Evolutionary conservation across 2,888 invertebrate species (phyloP), one percentile per base, ranked within the genome.

Genomic region (Clitarchus hookeri): DNA sequence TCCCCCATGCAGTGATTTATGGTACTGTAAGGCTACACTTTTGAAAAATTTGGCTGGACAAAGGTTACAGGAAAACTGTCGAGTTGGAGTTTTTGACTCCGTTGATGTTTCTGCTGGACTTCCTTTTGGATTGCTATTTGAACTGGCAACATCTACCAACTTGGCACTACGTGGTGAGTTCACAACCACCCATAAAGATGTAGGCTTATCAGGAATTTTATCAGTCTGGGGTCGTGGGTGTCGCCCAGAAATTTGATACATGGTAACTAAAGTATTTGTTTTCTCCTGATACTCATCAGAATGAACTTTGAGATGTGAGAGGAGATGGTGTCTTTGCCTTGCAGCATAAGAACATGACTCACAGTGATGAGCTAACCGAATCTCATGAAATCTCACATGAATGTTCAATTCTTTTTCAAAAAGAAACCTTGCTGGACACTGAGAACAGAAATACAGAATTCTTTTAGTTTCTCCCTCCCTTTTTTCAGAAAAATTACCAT

Each of bases 41-140:
- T 96, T 96, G 88, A 95, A 94, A 90, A 96, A 96, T 89, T 94
- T 94, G 0, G 95, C 95, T 11, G 95, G 95, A 89, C 96, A 96
- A 90, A 94, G 93, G 86, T 93, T 93, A 88, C 95, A 95, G 77
- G 91, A 91, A 89, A 91, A 92, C 85, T 90, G 88, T 87, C 88
- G 89, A 84, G 86, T 78, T 54, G 78, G 85, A 48, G 87, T 86
- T 65, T 88, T 86, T n/a, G 27, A 48, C 53, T 77, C 6, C n/a
- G 85, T 13, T 36, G 80, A 48, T 12, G 83, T 27, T 26, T 85
- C 85, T 44, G 27, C 13, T 23, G 4, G 26, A n/a, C 44, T 77
- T 26, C 78, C 36, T 48, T 86, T 54, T 36, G 54, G 13, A 27
- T n/a, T 44, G 27, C 23, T 27, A 65, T 26, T 83, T 25, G 53